Conservation (phyloP, 2,113 vertebrate genomes). For the Sphaerodactylus townsendi region DNA sequence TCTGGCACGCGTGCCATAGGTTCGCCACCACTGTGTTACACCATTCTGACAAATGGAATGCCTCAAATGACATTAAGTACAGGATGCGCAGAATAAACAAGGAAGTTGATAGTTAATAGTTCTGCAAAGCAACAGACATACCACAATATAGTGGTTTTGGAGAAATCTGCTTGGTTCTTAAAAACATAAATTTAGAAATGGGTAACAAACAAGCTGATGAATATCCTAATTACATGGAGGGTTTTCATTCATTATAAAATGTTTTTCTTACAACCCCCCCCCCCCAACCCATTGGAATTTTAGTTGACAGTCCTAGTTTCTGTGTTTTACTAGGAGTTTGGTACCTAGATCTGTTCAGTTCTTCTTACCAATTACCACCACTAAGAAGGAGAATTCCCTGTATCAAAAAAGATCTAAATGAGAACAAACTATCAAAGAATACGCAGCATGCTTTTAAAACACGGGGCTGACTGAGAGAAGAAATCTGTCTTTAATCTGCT, state of each 20-base stretch:
- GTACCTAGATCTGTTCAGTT: not conserved
- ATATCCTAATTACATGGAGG: no score
- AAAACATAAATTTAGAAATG: not conserved
- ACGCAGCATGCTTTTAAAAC: not conserved
- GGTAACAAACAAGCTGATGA: no score
- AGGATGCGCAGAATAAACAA: not conserved
- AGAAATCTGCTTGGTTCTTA: not conserved
- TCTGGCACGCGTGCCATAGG: no score
- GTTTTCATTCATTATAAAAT: not conserved
- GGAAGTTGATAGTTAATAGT: not conserved
- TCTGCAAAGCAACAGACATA: not conserved
- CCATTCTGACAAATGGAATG: not conserved
- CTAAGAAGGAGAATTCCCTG: not conserved
- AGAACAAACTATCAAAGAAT: conserved; percentile 17
- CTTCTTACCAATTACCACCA: not conserved
- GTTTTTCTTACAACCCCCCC: no score
- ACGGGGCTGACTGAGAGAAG: not conserved
- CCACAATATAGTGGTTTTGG: not conserved
- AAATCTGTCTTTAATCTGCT: not conserved
- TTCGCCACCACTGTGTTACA: no score
- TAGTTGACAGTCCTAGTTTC: not conserved
- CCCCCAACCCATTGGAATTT: not conserved
- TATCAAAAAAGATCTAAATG: conserved; percentile 23
- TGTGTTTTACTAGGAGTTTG: not conserved
- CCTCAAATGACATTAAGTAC: not conserved